phyloP scores from a whole-genome alignment of 2,113 vertebrate genomes.

The Acrocephalus arundinaceus region DNA sequence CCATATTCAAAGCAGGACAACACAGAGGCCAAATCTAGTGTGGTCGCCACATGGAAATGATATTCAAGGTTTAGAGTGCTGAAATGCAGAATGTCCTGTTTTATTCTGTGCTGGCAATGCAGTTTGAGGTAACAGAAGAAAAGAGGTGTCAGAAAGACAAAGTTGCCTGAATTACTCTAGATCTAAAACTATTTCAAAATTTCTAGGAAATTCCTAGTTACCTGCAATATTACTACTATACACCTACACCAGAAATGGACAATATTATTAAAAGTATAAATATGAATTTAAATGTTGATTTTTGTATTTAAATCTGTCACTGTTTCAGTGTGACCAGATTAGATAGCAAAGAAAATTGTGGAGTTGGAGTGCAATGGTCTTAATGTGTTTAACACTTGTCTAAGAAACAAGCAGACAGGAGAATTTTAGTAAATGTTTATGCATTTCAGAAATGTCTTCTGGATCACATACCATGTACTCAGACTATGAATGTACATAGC shows the following conservation, averaged over 20 bases:
- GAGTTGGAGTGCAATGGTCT: neutral
- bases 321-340: neutral
- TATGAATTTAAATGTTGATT: neutral
- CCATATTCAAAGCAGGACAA: neutral
- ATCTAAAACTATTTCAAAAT: neutral
- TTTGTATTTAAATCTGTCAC: neutral
- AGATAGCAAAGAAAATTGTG: constrained; percentile 1
- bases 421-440: constrained; percentile 63
- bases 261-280: neutral
- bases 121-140: neutral
- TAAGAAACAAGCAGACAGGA: constrained; percentile 47
- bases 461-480: constrained; percentile 36
- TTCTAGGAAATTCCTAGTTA: neutral
- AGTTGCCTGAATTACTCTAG: neutral
- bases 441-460: constrained; percentile 73
- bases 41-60: neutral
- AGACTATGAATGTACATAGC: constrained; percentile 40
- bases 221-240: neutral
- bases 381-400: constrained; percentile 38
- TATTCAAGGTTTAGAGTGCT: neutral
- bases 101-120: neutral
- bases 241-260: neutral
- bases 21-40: neutral
- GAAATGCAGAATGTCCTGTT: neutral
- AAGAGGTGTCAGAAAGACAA: neutral